A percentile compares a stretch with the other conserved stretches of the same genome.
These are phyloP conservation scores for Sclerodermus sp. DNA, from an alignment of 2,888 invertebrate genomes.

Conservation along the genomic window DNA sequence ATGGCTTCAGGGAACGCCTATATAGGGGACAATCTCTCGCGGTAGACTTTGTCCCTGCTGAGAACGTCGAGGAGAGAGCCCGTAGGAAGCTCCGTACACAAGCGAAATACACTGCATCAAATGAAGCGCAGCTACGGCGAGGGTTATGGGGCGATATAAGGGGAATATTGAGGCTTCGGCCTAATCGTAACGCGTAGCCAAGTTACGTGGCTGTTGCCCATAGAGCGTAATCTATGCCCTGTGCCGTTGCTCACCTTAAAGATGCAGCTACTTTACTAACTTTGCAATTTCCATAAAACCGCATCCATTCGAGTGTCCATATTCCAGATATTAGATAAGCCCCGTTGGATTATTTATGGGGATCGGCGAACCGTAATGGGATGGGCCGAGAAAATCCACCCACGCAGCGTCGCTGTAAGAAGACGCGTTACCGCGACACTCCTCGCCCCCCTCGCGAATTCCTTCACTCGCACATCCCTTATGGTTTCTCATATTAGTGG, in stretches of 20 bases:
- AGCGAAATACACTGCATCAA: conserved; percentile 34
- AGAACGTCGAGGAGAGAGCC: conserved; percentile 1
- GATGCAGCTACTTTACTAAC: no score
- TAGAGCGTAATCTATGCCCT: conserved; percentile 11
- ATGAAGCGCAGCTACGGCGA: conserved; percentile 25
- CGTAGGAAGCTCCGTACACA: conserved; percentile 13
- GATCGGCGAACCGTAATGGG: no score
- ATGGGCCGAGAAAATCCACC: conserved; percentile 24
- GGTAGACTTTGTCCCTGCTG: neutral
- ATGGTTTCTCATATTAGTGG: no score
- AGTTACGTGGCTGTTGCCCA: conserved; percentile 7
- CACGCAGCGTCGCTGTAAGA: conserved; percentile 9
- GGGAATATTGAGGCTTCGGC: conserved; percentile 9
- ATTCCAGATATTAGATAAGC: no score
- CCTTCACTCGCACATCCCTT: neutral
- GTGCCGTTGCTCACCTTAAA: no score
- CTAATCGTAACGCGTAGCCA: conserved; percentile 9
- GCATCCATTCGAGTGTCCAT: conserved; percentile 10
- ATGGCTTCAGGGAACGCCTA: conserved; percentile 7
- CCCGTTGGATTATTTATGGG: no score
- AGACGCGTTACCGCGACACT: conserved; percentile 12
- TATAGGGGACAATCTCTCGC: conserved; percentile 2
- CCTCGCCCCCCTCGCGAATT: conserved; percentile 5
- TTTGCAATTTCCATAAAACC: no score
- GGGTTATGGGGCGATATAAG: conserved; percentile 4